Conservation (phyloP, 2,113 vertebrate genomes). For the Misgurnus mizolepis region DNA sequence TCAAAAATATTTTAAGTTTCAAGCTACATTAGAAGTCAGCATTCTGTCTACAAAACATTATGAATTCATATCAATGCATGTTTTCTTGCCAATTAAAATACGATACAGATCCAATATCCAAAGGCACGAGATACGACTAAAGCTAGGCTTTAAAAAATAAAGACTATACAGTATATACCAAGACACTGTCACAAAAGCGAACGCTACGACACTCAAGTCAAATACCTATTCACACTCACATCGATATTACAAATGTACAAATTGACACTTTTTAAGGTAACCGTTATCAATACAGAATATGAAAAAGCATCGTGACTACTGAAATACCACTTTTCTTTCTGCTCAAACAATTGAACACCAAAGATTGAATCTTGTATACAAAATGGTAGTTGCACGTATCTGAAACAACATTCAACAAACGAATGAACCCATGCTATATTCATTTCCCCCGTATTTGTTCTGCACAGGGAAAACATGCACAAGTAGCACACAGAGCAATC, state of each 20-base stretch:
- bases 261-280: constrained; percentile 53
- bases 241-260: constrained; percentile 60
- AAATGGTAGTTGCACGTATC: constrained; percentile 47
- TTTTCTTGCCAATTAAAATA: constrained; percentile 61
- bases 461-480: constrained; percentile 52
- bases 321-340: constrained; percentile 52
- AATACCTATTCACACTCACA: constrained; percentile 55
- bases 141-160: constrained; percentile 53
- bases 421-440: constrained; percentile 58
- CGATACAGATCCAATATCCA: constrained; percentile 66
- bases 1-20: constrained; percentile 58
- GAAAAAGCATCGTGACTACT: constrained; percentile 54
- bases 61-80: constrained; percentile 56
- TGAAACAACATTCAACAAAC: constrained; percentile 51
- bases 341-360: constrained; percentile 52
- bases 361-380: constrained; percentile 53
- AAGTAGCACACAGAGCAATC: constrained; percentile 50
- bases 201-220: constrained; percentile 58
- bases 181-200: constrained; percentile 59
- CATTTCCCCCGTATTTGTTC: constrained; percentile 44
- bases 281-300: constrained; percentile 49
- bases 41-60: constrained; percentile 60
- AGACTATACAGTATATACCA: constrained; percentile 59
- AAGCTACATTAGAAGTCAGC: constrained; percentile 59
- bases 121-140: constrained; percentile 64